Conservation (phyloP, 2,113 vertebrate species). For the Acanthisitta chloris region DNA sequence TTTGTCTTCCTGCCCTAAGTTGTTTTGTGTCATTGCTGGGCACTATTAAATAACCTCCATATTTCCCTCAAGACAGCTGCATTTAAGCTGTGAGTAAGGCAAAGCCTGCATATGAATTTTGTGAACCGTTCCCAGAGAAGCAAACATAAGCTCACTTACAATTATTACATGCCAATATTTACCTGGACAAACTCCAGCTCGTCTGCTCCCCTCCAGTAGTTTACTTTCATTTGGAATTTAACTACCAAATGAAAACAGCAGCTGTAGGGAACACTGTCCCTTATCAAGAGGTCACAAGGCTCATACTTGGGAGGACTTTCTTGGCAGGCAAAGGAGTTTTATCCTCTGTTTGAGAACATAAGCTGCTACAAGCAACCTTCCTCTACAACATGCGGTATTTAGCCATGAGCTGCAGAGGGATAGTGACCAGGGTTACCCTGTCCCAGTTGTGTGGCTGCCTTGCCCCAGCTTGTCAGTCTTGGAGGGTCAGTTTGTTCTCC, state of each 20-base stretch:
- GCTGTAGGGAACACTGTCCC: not conserved
- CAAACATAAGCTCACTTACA: not conserved
- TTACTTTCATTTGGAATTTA: conserved; percentile 12
- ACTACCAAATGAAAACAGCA: not conserved
- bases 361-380: not conserved
- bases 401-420: not conserved
- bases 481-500: not conserved
- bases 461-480: not conserved
- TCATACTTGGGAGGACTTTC: not conserved
- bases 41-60: conserved; percentile 19
- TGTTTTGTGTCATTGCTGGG: conserved; percentile 24
- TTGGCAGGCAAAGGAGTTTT: not conserved
- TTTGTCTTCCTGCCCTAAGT: not conserved
- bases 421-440: not conserved
- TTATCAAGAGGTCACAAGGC: not conserved
- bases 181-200: conserved; percentile 25
- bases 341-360: not conserved
- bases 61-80: not conserved
- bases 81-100: not conserved
- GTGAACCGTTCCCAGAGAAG: not conserved
- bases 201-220: not conserved
- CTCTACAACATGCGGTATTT: not conserved
- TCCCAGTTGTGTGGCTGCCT: not conserved
- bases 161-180: not conserved
- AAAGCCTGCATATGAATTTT: not conserved